These are phyloP conservation scores for Ennomos erosarius DNA, from an alignment of 2,888 invertebrate genomes.

Conservation along the genomic window DNA sequence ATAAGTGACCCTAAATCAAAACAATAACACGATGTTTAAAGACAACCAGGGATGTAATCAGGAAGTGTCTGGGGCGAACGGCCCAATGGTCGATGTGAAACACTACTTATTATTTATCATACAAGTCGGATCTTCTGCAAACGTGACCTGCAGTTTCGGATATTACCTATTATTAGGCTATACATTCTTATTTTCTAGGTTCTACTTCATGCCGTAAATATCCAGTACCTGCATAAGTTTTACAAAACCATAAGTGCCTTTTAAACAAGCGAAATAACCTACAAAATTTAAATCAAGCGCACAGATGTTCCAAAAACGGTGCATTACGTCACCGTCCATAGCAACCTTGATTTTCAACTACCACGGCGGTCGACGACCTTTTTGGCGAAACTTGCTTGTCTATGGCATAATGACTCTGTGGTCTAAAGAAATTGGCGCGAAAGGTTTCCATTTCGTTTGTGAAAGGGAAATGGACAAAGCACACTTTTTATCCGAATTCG, in stretches of 20 bases:
- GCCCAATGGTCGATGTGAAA: no score
- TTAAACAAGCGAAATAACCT: neutral
- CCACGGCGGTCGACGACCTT: slow-evolving; percentile 38
- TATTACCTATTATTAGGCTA: no score
- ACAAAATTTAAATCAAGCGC: slow-evolving; percentile 2
- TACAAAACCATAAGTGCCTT: no score
- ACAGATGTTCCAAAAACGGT: slow-evolving; percentile 25
- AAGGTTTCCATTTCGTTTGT: slow-evolving; percentile 43
- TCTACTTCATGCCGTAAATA: no score
- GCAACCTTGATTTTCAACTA: slow-evolving; percentile 38
- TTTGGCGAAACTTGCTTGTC: slow-evolving; percentile 35
- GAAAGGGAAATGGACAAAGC: slow-evolving; percentile 35
- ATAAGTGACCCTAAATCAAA: no score
- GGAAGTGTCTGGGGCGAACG: neutral
- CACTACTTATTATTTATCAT: neutral
- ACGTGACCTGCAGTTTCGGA: neutral
- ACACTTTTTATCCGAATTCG: neutral
- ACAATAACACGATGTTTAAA: no score
- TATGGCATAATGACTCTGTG: slow-evolving; percentile 34
- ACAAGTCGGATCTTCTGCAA: neutral
- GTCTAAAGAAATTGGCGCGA: slow-evolving; percentile 48
- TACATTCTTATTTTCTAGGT: no score
- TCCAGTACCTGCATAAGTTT: no score
- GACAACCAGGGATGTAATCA: neutral
- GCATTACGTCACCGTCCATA: slow-evolving; percentile 30